These are phyloP conservation scores for Smutsia temminckii DNA, from an alignment of 2,797 vertebrate genomes.

Conservation along the genomic window DNA sequence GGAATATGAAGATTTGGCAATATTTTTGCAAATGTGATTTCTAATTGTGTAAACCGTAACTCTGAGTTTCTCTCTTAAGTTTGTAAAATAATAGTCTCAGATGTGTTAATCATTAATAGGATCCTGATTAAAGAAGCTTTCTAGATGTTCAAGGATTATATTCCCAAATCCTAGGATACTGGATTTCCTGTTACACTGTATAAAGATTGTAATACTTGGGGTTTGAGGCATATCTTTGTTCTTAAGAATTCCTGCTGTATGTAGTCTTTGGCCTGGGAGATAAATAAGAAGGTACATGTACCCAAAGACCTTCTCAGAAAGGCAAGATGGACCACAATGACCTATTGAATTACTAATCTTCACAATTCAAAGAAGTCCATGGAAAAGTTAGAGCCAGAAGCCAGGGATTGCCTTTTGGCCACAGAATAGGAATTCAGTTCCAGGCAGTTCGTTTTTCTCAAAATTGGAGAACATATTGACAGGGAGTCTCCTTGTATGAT, in stretches of 20 bases:
- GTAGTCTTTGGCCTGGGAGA: neutral
- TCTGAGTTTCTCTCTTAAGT: neutral
- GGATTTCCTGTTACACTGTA: neutral
- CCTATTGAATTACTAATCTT: neutral
- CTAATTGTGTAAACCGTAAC: neutral
- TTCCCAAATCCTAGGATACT: neutral
- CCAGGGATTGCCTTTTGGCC: neutral
- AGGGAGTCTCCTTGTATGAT: neutral
- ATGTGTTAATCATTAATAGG: neutral
- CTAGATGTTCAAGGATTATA: neutral
- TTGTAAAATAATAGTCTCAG: neutral
- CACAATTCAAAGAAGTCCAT: neutral
- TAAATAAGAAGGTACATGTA: neutral
- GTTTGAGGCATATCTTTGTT: neutral
- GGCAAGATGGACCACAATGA: neutral
- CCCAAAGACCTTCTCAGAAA: neutral
- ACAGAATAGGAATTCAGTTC: neutral
- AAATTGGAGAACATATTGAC: slow-evolving; percentile 22
- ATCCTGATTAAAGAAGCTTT: slow-evolving; percentile 11
- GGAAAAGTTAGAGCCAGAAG: neutral
- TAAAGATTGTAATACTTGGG: neutral
- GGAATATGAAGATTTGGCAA: neutral
- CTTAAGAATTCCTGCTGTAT: slow-evolving; percentile 5
- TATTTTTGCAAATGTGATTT: slow-evolving; percentile 18
- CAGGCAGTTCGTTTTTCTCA: slow-evolving; percentile 38